Conservation (phyloP, 2,113 vertebrate genomes). For the Chinchilla lanigera region DNA sequence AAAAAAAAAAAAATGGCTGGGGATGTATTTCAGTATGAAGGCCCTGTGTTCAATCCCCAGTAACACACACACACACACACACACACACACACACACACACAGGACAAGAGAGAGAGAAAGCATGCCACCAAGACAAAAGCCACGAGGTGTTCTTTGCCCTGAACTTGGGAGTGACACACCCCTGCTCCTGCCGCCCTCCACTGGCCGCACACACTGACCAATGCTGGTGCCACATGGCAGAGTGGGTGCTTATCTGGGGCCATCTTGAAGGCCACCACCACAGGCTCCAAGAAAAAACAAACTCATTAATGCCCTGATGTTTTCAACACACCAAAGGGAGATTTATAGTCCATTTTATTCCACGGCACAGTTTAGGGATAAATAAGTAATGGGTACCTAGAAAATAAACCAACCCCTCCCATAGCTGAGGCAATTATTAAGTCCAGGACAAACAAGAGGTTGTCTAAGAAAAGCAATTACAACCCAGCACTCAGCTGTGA, state of each 20-base stretch:
- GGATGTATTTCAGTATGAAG: neutral
- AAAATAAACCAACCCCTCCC: neutral
- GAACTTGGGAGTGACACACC: neutral
- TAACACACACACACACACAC: neutral
- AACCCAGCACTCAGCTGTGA: neutral
- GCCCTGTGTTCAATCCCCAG: neutral
- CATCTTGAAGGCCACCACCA: neutral
- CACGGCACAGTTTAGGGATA: neutral
- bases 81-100: too few species aligned
- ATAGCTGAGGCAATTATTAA: neutral
- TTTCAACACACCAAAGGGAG: neutral
- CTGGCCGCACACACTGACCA: fast-evolving
- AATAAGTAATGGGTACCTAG: neutral
- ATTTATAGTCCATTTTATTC: neutral
- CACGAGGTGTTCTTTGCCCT: too few species aligned
- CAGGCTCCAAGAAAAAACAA: neutral
- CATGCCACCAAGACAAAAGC: neutral
- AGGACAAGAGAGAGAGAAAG: neutral
- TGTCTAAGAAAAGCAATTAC: neutral
- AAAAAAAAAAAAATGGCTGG: neutral
- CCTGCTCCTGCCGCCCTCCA: neutral
- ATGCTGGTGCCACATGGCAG: neutral
- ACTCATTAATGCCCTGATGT: neutral
- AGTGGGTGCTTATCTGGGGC: fast-evolving
- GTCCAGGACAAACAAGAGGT: neutral